Base-by-base conservation (phyloP, 2,888 invertebrate species). In the Yponomeuta evonymella region DNA sequence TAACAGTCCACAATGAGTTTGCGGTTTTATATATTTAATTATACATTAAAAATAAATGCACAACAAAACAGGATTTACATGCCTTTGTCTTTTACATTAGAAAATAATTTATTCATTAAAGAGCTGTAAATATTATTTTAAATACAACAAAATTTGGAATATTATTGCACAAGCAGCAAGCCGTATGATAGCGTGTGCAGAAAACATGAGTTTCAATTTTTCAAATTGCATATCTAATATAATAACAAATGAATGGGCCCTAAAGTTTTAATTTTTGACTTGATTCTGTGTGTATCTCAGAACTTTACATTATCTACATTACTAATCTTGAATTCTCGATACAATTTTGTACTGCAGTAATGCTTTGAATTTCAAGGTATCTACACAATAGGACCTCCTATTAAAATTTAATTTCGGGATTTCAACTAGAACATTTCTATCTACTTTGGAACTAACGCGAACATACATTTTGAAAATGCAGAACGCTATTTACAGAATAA, bases 91-190 rank as follows among this genome's bases (percentile, higher is more conserved):
- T 91, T 90, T 89, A 87, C 15, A 58, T 58, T 58, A 58, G 51
- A 58, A 58, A 58, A 58, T 58, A 58, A 58, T 58, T 58, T 58
- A 58, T 58, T 58, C 51, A 2, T 58, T 15, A n/a, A 71, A 71
- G 30, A 9, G 33, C 10, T 33, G 58, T 30, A 48, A n/a, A 69
- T 69, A 48, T 29, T n/a, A 51, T 69, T 23, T 23, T 48, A 69
- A 68, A 69, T 51, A 70, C 30, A 65, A 65, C 30, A 69, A 88
- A 88, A 90, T 90, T 90, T 91, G 90, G 90, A 90, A 90, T 90
- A 88, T 85, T 89, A 89, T 90, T 89, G 89, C 91, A 91, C 91
- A 84, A 90, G 90, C 88, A 88, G 90, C 87, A 88, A 90, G 89
- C 87, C 83, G 77, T 86, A 78, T 43, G 74, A 76, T 15, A 70